A percentile compares a stretch with the other conserved stretches of the same genome.
phyloP scores from a whole-genome alignment of 64 coral and sea anemone species.

The Hydrozoanthus tunicans region DNA sequence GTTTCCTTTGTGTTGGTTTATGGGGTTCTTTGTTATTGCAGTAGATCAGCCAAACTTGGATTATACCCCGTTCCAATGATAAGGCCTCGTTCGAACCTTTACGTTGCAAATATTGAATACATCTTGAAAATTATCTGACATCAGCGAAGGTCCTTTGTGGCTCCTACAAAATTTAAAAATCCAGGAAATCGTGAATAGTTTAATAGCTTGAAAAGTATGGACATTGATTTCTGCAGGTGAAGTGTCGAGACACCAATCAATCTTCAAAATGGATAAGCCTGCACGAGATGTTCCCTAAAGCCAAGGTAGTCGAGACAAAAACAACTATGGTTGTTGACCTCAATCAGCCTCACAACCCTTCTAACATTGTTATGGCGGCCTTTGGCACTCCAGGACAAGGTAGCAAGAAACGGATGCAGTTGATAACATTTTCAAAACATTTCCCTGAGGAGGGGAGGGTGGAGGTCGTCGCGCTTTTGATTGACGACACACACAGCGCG shows the following conservation, averaged over 20 bases:
- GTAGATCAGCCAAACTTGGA: too few species aligned
- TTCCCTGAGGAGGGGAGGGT: neutral
- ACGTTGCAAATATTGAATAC: too few species aligned
- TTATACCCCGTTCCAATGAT: too few species aligned
- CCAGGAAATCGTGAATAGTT: too few species aligned
- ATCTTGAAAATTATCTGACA: too few species aligned
- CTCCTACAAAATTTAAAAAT: too few species aligned
- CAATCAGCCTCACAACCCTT: neutral
- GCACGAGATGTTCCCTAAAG: neutral
- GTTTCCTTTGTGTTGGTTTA: too few species aligned
- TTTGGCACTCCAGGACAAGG: constrained; percentile 15
- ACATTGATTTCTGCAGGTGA: neutral
- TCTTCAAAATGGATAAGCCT: neutral
- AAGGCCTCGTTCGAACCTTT: too few species aligned
- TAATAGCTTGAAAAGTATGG: too few species aligned
- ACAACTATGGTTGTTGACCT: neutral
- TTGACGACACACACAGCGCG: constrained; percentile 33
- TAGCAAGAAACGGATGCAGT: constrained; percentile 18
- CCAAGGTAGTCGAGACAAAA: constrained; percentile 1
- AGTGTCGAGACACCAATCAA: neutral
- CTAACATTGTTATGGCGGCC: neutral
- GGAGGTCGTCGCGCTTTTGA: neutral
- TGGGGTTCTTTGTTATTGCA: too few species aligned
- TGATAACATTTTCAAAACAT: constrained; percentile 30
- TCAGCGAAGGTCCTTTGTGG: too few species aligned